Conservation (phyloP, 2,888 invertebrate genomes). For the Buathra laborator region DNA sequence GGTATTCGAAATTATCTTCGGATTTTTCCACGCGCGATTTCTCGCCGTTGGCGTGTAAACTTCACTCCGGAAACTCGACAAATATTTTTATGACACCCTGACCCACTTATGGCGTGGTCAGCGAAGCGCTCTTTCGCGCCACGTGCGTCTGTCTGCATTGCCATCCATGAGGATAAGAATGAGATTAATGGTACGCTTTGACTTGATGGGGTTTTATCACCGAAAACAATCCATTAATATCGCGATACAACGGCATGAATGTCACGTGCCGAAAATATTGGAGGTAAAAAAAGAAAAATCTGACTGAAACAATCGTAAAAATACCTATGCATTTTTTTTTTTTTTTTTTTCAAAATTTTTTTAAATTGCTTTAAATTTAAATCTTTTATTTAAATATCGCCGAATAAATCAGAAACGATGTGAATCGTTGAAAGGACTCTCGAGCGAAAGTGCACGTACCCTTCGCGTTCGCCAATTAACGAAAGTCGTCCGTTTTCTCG, state of each 20-base stretch:
- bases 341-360: too few species aligned
- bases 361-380: too few species aligned
- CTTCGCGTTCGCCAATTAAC: neutral
- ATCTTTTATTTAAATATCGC: too few species aligned
- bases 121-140: conserved; percentile 24
- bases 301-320: too few species aligned
- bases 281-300: too few species aligned
- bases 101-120: conserved; percentile 44
- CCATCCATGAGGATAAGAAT: neutral
- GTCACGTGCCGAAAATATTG: too few species aligned
- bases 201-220: neutral
- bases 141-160: conserved; percentile 20
- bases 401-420: neutral
- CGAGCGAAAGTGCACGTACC: neutral
- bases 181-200: conserved; percentile 35
- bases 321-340: too few species aligned
- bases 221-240: conserved; percentile 12
- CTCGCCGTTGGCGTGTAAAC: conserved; percentile 18
- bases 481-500: conserved; percentile 12
- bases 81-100: conserved; percentile 60
- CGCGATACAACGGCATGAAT: too few species aligned
- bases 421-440: neutral
- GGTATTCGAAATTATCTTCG: neutral
- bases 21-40: neutral
- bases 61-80: conserved; percentile 37